Percentiles rank a stretch among this genome's conserved stretches.
These are phyloP conservation scores for Aphodius granarius DNA, from an alignment of 2,888 invertebrate species.

Conservation along the genomic window DNA sequence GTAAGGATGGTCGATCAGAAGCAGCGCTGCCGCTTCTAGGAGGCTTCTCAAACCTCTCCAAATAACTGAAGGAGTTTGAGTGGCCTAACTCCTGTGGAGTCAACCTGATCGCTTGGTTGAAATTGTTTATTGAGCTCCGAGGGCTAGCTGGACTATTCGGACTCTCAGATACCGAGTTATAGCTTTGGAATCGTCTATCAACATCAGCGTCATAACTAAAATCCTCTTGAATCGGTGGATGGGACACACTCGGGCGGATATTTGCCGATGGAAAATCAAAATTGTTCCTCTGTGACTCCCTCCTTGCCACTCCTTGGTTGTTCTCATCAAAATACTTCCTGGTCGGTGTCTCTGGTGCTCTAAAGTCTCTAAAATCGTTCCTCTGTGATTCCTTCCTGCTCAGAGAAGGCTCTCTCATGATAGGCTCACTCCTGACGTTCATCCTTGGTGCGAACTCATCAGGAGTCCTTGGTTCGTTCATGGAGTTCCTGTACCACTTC, in stretches of 20 bases:
- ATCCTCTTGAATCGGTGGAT: neutral
- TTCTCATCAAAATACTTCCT: neutral
- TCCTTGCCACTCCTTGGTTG: neutral
- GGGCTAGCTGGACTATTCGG: constrained; percentile 14
- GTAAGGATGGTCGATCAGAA: constrained; percentile 8
- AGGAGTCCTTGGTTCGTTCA: neutral
- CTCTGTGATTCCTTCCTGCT: neutral
- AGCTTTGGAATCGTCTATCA: neutral
- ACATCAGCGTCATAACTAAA: neutral
- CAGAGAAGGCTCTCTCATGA: neutral
- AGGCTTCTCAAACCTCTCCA: constrained; percentile 14
- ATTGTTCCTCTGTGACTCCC: neutral
- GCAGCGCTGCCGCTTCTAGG: constrained; percentile 13
- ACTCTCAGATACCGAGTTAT: constrained; percentile 14
- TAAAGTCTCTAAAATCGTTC: too few relatives aligned
- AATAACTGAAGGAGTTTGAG: constrained; percentile 20
- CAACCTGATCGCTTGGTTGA: constrained; percentile 14
- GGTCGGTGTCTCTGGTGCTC: neutral
- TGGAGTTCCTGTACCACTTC: constrained; percentile 30
- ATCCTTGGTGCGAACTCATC: neutral
- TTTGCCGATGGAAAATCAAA: neutral
- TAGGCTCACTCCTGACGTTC: neutral
- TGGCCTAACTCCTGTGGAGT: constrained; percentile 17
- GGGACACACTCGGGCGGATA: neutral
- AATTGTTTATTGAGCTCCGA: neutral